Conservation (phyloP, 1,140 invertebrate genomes). For the Drosophila auraria region DNA sequence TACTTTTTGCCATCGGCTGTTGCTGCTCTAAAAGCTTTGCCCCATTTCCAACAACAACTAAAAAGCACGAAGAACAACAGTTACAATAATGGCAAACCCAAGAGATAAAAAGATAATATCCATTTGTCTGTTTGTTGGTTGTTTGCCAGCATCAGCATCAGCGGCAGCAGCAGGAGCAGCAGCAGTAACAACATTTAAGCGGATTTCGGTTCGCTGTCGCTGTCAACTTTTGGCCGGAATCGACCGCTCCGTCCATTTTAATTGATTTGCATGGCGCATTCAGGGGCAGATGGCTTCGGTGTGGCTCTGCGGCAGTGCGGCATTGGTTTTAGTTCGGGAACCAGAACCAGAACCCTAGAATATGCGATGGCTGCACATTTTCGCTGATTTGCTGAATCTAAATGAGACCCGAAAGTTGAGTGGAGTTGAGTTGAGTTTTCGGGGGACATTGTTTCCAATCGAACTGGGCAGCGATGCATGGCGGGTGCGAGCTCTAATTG, state of each 20-base stretch:
- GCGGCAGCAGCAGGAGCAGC: slow-evolving; percentile 11
- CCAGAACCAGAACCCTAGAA: slow-evolving; percentile 6
- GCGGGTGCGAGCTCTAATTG: slow-evolving; percentile 41
- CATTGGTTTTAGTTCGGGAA: slow-evolving; percentile 32
- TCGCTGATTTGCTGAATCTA: slow-evolving; percentile 48
- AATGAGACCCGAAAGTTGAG: slow-evolving; percentile 42
- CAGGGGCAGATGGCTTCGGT: slow-evolving; percentile 26
- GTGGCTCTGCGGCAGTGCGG: slow-evolving; percentile 24
- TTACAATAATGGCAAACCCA: slow-evolving; percentile 63
- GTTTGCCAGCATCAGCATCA: slow-evolving; percentile 24
- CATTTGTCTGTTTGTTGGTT: slow-evolving; percentile 72
- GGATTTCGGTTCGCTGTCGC: slow-evolving; percentile 62
- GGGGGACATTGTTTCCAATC: slow-evolving; percentile 37
- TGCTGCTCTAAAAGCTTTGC: slow-evolving; percentile 73
- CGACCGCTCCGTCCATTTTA: slow-evolving; percentile 65
- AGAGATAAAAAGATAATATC: slow-evolving; percentile 79
- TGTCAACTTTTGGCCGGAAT: slow-evolving; percentile 72
- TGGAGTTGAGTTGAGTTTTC: neutral
- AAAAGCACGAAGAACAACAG: slow-evolving; percentile 51
- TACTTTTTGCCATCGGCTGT: slow-evolving; percentile 33
- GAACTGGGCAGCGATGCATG: slow-evolving; percentile 31
- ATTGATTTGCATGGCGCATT: slow-evolving; percentile 73
- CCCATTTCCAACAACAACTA: slow-evolving; percentile 64
- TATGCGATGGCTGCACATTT: slow-evolving; percentile 40
- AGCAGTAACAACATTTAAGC: slow-evolving; percentile 65